Percentiles rank a stretch among this genome's conserved stretches.
phyloP scores from a whole-genome alignment of 2,888 invertebrate genomes.

The Ormyrus thymus region DNA sequence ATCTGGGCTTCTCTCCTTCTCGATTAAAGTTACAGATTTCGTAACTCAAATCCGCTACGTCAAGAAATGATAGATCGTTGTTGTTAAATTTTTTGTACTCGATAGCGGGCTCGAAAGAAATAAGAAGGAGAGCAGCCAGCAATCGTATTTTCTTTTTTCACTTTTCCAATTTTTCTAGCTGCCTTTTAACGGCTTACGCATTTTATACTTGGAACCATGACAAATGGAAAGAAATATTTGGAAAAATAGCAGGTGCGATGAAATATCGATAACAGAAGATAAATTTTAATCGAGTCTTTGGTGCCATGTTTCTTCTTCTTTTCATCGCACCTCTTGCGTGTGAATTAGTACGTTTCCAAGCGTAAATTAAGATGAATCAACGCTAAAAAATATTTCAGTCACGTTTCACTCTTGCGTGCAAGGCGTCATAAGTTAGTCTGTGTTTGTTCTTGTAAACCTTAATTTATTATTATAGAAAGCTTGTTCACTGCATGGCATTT shows the following conservation, averaged over 20 bases:
- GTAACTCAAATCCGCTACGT: conserved; percentile 4
- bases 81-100: conserved; percentile 45
- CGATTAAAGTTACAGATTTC: conserved; percentile 1
- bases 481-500: conserved; percentile 30
- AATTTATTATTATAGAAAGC: conserved; percentile 45
- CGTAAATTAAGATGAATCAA: conserved; percentile 15
- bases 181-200: conserved; percentile 19
- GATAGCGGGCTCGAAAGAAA: conserved; percentile 2
- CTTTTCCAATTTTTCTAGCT: conserved; percentile 44
- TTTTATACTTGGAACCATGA: conserved; percentile 46
- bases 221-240: conserved; percentile 22
- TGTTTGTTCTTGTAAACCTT: conserved; percentile 45
- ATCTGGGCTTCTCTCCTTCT: conserved; percentile 9
- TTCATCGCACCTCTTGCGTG: conserved; percentile 20
- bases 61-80: conserved; percentile 17
- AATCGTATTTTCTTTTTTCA: conserved; percentile 23
- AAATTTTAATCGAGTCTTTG: conserved; percentile 23
- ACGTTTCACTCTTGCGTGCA: not conserved
- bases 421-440: conserved; percentile 28
- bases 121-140: conserved; percentile 21
- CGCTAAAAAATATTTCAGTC: conserved; percentile 32
- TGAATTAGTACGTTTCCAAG: conserved; percentile 17
- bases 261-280: conserved; percentile 21
- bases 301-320: conserved; percentile 32
- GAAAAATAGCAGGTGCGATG: conserved; percentile 19